Evolutionary conservation across 2,888 invertebrate species (phyloP), one percentile per base, ranked within the genome.

Genomic region (Linyphia triangularis): DNA sequence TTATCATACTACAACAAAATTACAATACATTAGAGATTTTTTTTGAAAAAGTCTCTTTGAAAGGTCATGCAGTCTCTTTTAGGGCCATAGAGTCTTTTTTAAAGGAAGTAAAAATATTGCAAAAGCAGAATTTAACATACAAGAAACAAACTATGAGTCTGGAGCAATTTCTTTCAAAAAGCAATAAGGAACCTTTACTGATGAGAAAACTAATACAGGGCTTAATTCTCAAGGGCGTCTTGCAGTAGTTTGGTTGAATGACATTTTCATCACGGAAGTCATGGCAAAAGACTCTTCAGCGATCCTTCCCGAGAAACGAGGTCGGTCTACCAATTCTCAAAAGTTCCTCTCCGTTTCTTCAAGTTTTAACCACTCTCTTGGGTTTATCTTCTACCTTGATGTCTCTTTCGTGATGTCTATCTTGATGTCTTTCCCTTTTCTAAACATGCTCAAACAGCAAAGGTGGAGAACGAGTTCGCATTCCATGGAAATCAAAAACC

Each of bases 361-460:
- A 77, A 63, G 37, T 22, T 40, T 63, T 77, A 26, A 77, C 63
- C 77, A 63, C 63, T 77, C 77, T 77, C 77, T n/a, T 63, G 77
- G 43, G 77, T 37, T 70, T 59, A 28, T 40, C 61, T n/a, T 69
- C 69, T n/a, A n/a, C n/a, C n/a, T n/a, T n/a, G n/a, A n/a, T n/a
- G n/a, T n/a, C n/a, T n/a, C n/a, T n/a, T n/a, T n/a, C n/a, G n/a
- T n/a, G n/a, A 4, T 78, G 16, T 51, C 65, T 43, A 67, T 30
- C 37, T 57, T 70, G 69, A 81, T 69, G 81, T 69, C 69, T 69
- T 57, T 65, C 51, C 40, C 59, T 59, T 26, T 82, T 28, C 26
- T 67, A 59, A 82, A 72, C 40, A 61, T 69, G 33, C 43, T 33
- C 24, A 69, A 59, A 22, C 37, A 24, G 33, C 24, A 33, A 81